Base-by-base conservation (phyloP, 2,888 invertebrate species). In the Pandemis corylana region DNA sequence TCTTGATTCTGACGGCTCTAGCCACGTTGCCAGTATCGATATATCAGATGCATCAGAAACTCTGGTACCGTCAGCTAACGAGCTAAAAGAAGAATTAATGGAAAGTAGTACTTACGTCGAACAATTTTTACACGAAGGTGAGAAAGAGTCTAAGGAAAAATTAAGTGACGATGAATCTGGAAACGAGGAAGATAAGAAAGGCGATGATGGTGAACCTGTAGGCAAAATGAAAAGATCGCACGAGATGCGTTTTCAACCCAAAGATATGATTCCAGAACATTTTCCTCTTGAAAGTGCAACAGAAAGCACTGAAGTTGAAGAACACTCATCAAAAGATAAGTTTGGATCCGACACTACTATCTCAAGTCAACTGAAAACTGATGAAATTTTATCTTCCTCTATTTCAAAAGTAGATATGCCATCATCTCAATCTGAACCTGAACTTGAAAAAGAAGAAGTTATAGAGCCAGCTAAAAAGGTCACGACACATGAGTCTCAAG, bases 21-120 rank as follows among this genome's bases (percentile, higher is more conserved):
- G 98, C 20, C 97, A 98, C 88, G 95, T 98, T 74, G 98, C 97
- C 0, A 98, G 98, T 84, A 96, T 98, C 78, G 98, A 98, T 91
- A 96, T 98, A 53, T 98, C 98, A 49, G 99, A 99, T 89, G 95
- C 97, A 42, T 98, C 98, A 0, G 99, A 99, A 92, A 99, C 99
- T 1, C 91, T 99, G 9, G 97, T 99, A 10, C 98, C 98, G 13
- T 98, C 99, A 2, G 97, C 97, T 9, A 96, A 97, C 84, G 98
- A 98, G 87, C 90, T 97, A 67, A 96, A 97, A 84, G 96, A 96
- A 81, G 97, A 97, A 81, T 95, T 97, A 77, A 95, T 96, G 81
- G 96, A 96, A 78, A 95, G 95, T 76, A 95, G 95, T 77, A 95
- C 95, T 46, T 95, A 95, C 65, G 95, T 95, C 13, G 95, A 95